phyloP scores from a whole-genome alignment of 2,888 invertebrate species.

The Alloplasta piceator region DNA sequence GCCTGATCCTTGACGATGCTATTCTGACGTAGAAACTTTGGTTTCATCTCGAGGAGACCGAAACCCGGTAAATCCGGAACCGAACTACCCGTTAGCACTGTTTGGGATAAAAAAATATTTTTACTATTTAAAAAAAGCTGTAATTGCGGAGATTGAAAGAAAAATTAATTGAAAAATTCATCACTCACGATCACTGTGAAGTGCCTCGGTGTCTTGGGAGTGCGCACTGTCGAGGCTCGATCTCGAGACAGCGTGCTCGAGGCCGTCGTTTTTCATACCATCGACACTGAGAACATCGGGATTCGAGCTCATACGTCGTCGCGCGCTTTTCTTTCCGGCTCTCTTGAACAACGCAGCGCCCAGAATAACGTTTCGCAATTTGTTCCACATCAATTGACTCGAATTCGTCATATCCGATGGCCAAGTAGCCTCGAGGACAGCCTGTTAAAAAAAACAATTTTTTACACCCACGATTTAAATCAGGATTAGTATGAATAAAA shows the following conservation, averaged over 20 bases:
- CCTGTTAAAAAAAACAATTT: too few species aligned
- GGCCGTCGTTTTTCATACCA: constrained; percentile 75
- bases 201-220: constrained; percentile 81
- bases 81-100: constrained; percentile 80
- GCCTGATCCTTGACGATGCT: constrained; percentile 81
- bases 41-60: constrained; percentile 77
- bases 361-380: constrained; percentile 94
- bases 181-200: constrained; percentile 79
- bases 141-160: too few species aligned
- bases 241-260: constrained; percentile 81
- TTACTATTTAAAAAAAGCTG: constrained; percentile 19
- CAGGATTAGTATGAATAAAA: too few species aligned
- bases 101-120: constrained; percentile 10
- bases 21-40: constrained; percentile 79
- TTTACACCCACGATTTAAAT: too few species aligned
- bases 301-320: constrained; percentile 84
- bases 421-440: constrained; percentile 98
- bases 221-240: constrained; percentile 82
- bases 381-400: constrained; percentile 96
- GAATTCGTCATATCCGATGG: constrained; percentile 92
- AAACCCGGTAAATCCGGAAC: constrained; percentile 81
- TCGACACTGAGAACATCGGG: constrained; percentile 82
- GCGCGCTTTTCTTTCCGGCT: constrained; percentile 88
- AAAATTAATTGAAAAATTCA: too few species aligned
- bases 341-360: constrained; percentile 95